Conservation (phyloP, 2,113 vertebrate genomes). For the Paratilapia polleni region DNA sequence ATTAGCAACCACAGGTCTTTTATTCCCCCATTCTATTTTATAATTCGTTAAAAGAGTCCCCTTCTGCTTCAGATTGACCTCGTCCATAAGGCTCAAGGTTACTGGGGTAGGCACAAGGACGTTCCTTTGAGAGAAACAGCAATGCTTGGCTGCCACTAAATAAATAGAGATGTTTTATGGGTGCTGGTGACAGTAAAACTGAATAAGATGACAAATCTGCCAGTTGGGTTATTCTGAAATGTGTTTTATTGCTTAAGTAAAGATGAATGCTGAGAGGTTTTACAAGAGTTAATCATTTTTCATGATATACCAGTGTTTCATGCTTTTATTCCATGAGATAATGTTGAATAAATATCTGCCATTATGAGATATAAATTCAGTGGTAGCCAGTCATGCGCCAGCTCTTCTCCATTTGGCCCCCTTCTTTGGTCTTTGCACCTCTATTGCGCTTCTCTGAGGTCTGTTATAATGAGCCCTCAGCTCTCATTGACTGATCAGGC, state of each 20-base stretch:
- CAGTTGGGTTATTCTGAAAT: constrained; percentile 34
- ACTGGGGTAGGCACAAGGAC: constrained; percentile 67
- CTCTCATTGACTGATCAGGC: constrained; percentile 41
- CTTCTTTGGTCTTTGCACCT: constrained; percentile 15
- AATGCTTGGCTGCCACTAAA: constrained; percentile 64
- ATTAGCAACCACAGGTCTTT: constrained; percentile 68
- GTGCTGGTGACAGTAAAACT: constrained; percentile 61
- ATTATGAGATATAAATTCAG: background rate
- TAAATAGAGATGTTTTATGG: constrained; percentile 70
- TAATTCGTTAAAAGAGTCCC: constrained; percentile 44
- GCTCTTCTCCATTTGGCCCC: background rate
- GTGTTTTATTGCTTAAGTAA: constrained; percentile 36
- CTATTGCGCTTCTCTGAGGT: constrained; percentile 10
- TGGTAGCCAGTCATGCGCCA: background rate
- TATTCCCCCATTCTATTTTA: constrained; percentile 58
- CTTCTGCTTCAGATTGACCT: constrained; percentile 55
- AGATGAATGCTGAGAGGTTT: constrained; percentile 36
- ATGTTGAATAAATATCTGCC: background rate
- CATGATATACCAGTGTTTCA: background rate
- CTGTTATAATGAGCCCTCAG: constrained; percentile 46
- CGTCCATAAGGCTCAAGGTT: constrained; percentile 76
- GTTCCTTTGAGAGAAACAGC: constrained; percentile 53
- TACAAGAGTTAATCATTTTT: constrained; percentile 8
- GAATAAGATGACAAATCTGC: constrained; percentile 62
- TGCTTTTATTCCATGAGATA: background rate